Evolutionary conservation across 2,797 vertebrate genomes (phyloP).

Genomic region (Parauchenoglanis ngamensis): DNA sequence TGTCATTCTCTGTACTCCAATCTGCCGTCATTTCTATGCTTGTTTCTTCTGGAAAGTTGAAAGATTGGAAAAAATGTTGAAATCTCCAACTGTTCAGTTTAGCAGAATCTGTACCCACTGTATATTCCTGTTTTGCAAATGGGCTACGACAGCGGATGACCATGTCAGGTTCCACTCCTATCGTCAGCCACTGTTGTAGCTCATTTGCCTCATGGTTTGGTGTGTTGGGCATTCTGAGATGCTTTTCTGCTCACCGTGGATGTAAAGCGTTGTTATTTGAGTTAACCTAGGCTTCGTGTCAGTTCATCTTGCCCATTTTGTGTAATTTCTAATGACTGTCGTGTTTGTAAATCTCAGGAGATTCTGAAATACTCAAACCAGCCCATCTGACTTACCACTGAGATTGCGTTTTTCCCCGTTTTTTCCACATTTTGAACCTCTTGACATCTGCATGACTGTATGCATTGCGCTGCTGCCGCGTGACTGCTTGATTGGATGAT

Average conservation of each 20-base stretch:
- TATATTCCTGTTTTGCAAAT: neutral
- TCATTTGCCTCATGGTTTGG: neutral
- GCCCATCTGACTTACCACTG: neutral
- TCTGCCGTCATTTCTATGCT: neutral
- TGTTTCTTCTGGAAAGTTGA: neutral
- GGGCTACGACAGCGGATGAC: no score
- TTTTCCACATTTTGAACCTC: neutral
- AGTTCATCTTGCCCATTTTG: neutral
- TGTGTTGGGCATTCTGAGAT: neutral
- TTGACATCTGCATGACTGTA: neutral
- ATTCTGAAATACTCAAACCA: neutral
- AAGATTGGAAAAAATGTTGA: neutral
- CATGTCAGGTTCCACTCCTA: no score
- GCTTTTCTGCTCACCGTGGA: neutral
- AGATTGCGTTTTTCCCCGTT: neutral
- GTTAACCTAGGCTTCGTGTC: neutral
- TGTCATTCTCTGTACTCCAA: neutral
- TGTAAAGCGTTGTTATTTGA: neutral
- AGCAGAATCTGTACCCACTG: neutral
- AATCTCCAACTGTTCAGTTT: neutral
- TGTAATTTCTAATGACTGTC: no score
- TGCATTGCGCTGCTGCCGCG: neutral
- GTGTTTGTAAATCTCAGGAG: neutral
- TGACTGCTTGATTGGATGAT: neutral
- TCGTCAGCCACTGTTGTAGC: neutral